Evolutionary conservation across 1,140 invertebrate species (phyloP).

Genomic region (Uloborus diversus): DNA sequence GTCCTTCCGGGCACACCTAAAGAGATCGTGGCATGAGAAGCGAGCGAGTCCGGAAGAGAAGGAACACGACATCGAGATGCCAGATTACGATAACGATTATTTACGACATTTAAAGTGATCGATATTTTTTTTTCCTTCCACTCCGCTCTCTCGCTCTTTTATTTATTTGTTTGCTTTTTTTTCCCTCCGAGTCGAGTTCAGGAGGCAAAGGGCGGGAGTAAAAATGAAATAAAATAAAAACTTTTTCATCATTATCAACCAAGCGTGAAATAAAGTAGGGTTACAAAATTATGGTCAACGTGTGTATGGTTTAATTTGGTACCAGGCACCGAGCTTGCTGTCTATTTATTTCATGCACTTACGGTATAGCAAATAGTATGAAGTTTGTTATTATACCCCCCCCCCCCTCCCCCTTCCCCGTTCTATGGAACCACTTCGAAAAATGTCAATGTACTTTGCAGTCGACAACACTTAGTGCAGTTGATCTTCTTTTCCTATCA

Average conservation of each 20-base stretch:
- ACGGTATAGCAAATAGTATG: too few species aligned
- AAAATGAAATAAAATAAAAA: constrained; percentile 1
- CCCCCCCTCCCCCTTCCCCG: too few species aligned
- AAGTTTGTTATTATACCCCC: too few species aligned
- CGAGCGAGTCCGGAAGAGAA: constrained; percentile 36
- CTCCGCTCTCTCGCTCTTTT: background rate
- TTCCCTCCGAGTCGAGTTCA: background rate
- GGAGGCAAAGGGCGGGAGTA: constrained; percentile 12
- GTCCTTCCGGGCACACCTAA: constrained; percentile 43
- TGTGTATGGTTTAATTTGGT: background rate
- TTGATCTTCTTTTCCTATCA: too few species aligned
- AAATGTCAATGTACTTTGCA: too few species aligned
- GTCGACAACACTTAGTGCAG: too few species aligned
- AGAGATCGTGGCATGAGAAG: constrained; percentile 20
- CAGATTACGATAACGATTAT: constrained; percentile 50
- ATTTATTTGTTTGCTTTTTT: background rate
- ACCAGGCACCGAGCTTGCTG: background rate
- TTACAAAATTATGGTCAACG: constrained; percentile 28
- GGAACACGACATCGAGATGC: constrained; percentile 30
- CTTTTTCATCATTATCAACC: constrained; percentile 35
- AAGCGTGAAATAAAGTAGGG: constrained; percentile 41
- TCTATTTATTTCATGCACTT: background rate
- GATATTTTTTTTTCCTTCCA: constrained; percentile 21
- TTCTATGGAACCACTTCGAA: too few species aligned
- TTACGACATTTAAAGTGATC: constrained; percentile 51